Percentiles rank a stretch among this genome's conserved stretches.
These are phyloP conservation scores for Troglohyphantes excavatus DNA, from an alignment of 2,888 invertebrate genomes.

Conservation along the genomic window DNA sequence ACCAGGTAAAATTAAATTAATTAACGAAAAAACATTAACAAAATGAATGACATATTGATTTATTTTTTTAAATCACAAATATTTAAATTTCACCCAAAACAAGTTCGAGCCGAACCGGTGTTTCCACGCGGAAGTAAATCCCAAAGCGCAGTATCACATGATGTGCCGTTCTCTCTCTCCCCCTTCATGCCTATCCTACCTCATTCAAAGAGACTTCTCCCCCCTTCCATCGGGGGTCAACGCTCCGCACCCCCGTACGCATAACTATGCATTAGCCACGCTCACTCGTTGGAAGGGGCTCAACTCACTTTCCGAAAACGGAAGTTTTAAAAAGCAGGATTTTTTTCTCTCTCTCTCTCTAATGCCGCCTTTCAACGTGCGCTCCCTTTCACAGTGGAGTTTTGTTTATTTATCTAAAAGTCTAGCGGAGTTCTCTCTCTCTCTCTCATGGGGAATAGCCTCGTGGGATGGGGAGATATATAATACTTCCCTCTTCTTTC, in stretches of 20 bases:
- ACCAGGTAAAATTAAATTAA: too few relatives aligned
- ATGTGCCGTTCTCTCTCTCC: constrained; percentile 29
- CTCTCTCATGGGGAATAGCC: constrained; percentile 2
- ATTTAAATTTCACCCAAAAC: too few relatives aligned
- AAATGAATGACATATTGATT: too few relatives aligned
- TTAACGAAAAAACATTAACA: too few relatives aligned
- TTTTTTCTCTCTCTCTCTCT: constrained; percentile 37
- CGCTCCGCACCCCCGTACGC: constrained; percentile 63
- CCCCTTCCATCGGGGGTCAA: constrained; percentile 34
- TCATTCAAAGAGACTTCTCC: background rate
- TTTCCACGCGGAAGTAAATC: constrained; percentile 52
- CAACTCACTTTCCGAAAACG: constrained; percentile 77
- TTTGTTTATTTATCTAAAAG: constrained; percentile 73
- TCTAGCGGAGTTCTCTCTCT: constrained; percentile 12
- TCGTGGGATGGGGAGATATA: background rate
- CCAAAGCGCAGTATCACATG: background rate
- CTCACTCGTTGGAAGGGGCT: constrained; percentile 17
- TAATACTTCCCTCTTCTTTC: constrained; percentile 15
- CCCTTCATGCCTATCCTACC: constrained; percentile 10
- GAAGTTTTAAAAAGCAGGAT: constrained; percentile 74
- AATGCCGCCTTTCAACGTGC: constrained; percentile 65
- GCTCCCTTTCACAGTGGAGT: constrained; percentile 47
- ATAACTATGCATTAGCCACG: constrained; percentile 67
- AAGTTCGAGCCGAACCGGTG: background rate
- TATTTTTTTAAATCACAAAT: too few relatives aligned